Evolutionary conservation across 2,888 invertebrate species (phyloP).

Genomic region (Ceramica pisi): DNA sequence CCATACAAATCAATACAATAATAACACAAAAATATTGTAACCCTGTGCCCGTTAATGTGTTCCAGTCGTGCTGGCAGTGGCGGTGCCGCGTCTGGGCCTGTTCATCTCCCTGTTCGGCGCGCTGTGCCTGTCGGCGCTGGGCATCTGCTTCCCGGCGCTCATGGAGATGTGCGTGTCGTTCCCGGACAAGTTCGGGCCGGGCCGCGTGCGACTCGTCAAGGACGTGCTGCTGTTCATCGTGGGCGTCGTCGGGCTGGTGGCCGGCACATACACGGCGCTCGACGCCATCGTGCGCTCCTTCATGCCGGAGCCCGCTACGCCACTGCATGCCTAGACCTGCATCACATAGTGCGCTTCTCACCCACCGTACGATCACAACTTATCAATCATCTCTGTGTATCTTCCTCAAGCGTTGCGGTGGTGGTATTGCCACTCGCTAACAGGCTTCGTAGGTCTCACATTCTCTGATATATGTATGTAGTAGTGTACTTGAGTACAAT

Average conservation of each 20-base stretch:
- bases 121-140: constrained; percentile 96
- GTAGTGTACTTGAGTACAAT: constrained; percentile 10
- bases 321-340: constrained; percentile 2
- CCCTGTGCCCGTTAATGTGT: neutral
- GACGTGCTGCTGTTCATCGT: constrained; percentile 90
- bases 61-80: constrained; percentile 94
- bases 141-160: constrained; percentile 96
- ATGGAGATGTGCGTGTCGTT: constrained; percentile 88
- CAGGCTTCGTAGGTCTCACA: constrained; percentile 7
- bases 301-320: constrained; percentile 45
- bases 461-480: neutral
- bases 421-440: neutral
- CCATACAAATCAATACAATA: no score
- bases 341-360: constrained; percentile 14
- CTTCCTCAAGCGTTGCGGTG: constrained; percentile 14
- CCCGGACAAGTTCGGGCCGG: constrained; percentile 90
- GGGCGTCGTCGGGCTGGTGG: constrained; percentile 92
- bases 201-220: constrained; percentile 78
- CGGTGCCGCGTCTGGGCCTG: constrained; percentile 95
- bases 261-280: constrained; percentile 93
- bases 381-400: constrained; percentile 15
- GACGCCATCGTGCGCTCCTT: constrained; percentile 89
- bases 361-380: constrained; percentile 1
- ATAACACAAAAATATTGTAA: neutral
- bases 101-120: constrained; percentile 96